Conservation (phyloP, 2,888 invertebrate species). For the Pseudococcus longispinus region DNA sequence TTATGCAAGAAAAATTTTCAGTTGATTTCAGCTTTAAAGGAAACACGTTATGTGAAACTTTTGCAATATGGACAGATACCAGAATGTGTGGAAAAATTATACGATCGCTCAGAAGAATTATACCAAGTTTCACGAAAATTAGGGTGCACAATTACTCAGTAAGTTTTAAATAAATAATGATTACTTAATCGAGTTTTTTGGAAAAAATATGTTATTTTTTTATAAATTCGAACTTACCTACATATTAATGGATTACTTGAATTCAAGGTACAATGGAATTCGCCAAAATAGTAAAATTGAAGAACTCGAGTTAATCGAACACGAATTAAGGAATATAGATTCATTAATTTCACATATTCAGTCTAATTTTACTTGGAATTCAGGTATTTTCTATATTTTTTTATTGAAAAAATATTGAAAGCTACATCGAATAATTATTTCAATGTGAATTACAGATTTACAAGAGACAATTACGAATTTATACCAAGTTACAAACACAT, state of each 20-base stretch:
- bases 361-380: slow-evolving; percentile 50
- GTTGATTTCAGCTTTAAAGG: slow-evolving; percentile 38
- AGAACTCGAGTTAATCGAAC: slow-evolving; percentile 52
- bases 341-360: slow-evolving; percentile 27
- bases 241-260: not conserved
- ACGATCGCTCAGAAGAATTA: slow-evolving; percentile 51
- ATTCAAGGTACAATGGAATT: slow-evolving; percentile 52
- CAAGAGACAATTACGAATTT: slow-evolving; percentile 10
- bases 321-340: slow-evolving; percentile 15
- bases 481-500: slow-evolving; percentile 16
- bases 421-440: not conserved
- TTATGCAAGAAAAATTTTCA: not conserved
- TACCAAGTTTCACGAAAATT: slow-evolving; percentile 37
- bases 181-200: not conserved
- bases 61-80: slow-evolving; percentile 44
- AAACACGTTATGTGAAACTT: slow-evolving; percentile 54
- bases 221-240: not conserved
- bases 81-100: slow-evolving; percentile 34
- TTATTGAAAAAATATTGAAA: not conserved
- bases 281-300: slow-evolving; percentile 47
- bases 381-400: slow-evolving; percentile 19
- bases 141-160: slow-evolving; percentile 43
- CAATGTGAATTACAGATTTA: slow-evolving; percentile 40
- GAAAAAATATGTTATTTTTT: not conserved
- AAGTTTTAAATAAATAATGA: not conserved